Evolutionary conservation across 2,797 vertebrate genomes (phyloP), one percentile per base, ranked within the genome.

Genomic region (Limnodromus scolopaceus): DNA sequence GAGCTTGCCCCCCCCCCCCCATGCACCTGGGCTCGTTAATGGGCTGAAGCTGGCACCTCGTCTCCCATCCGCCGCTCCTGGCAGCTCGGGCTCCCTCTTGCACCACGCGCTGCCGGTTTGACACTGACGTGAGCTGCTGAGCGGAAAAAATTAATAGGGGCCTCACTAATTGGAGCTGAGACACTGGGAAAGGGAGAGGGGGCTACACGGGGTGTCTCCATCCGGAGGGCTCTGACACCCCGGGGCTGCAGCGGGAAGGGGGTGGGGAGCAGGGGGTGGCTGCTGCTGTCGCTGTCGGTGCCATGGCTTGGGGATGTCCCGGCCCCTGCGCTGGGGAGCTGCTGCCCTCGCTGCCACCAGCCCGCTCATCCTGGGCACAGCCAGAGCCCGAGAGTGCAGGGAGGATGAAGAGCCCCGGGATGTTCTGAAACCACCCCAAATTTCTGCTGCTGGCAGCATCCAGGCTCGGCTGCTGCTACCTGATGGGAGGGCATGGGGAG

Each of bases 321-420:
- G 28, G 24, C 23, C 45, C 30, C n/a, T 64, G 63, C 3, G 2
- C 22, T 20, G 54, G 30, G 38, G 41, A 41, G 36, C 34, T 55
- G 46, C 46, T 58, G 69, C 45, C n/a, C 16, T 60, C 10, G 1
- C 16, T 38, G 61, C 55, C 69, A 25, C 19, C 69, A 17, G 24
- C 39, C 46, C 11, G 1, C 1, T 1, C 1, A 2, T 39, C 49
- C 64, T 6, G 32, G 27, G 57, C 1, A 3, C 64, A 34, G 39
- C 25, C 46, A 24, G 66, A 27, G 38, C 39, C 0, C 0, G 38
- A 53, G n/a, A 41, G 3, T 1, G 0, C n/a, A n/a, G 16, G 5
- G 11, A 49, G 41, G 48, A 64, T 22, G 57, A 51, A 71, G 39
- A 78, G 46, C 18, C 32, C 9, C 0, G 5, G 55, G 55, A n/a